phyloP scores from a whole-genome alignment of 2,888 invertebrate species.

The Aphodius sticticus region DNA sequence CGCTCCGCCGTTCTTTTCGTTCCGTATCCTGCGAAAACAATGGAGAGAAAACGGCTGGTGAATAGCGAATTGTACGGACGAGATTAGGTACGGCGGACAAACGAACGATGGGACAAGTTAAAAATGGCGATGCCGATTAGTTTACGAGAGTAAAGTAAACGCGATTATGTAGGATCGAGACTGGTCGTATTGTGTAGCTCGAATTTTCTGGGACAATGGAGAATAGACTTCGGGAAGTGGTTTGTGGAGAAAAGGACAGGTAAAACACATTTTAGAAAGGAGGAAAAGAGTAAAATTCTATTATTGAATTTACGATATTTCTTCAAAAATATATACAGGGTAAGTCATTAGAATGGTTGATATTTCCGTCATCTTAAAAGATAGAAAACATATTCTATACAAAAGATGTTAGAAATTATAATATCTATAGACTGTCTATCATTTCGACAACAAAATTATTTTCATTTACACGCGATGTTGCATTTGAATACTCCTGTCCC shows the following conservation, averaged over 20 bases:
- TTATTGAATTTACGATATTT: too few relatives aligned
- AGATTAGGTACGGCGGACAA: slow-evolving; percentile 16
- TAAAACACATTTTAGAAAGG: too few relatives aligned
- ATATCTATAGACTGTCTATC: too few relatives aligned
- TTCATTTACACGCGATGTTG: slow-evolving; percentile 45
- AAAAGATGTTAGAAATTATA: too few relatives aligned
- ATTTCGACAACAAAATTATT: too few relatives aligned
- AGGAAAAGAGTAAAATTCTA: too few relatives aligned
- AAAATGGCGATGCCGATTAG: neutral
- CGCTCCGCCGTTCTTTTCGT: slow-evolving; percentile 88
- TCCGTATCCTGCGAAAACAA: slow-evolving; percentile 72
- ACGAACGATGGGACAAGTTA: neutral
- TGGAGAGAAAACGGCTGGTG: neutral
- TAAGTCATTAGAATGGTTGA: too few relatives aligned
- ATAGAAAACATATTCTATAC: too few relatives aligned
- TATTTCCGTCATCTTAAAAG: too few relatives aligned
- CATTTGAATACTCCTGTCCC: slow-evolving; percentile 87
- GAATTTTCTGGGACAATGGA: neutral
- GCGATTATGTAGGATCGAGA: neutral
- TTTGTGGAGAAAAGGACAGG: too few relatives aligned
- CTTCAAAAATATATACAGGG: too few relatives aligned
- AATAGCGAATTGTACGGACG: neutral
- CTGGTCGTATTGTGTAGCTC: neutral
- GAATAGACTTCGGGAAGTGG: too few relatives aligned
- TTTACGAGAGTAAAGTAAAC: neutral